phyloP scores from a whole-genome alignment of 2,113 vertebrate genomes.

The Pseudorasbora parva region DNA sequence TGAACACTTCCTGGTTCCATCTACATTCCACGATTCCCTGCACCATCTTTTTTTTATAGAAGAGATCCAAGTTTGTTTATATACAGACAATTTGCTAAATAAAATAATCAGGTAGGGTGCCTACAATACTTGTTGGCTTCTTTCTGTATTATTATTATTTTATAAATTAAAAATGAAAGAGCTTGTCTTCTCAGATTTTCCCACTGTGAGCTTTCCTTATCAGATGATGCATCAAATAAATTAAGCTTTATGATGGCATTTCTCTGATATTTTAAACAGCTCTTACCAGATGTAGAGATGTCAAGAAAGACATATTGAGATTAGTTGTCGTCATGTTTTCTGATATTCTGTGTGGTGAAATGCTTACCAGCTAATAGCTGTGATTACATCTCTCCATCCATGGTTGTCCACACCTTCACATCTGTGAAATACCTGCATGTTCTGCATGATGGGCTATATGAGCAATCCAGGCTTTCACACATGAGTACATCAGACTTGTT shows the following conservation, averaged over 20 bases:
- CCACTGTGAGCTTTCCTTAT: slow-evolving; percentile 24
- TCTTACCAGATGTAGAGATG: background rate
- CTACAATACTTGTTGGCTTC: slow-evolving; percentile 56
- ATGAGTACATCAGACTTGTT: background rate
- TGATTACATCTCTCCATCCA: background rate
- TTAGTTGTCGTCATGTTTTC: background rate
- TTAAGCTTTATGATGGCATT: slow-evolving; percentile 5
- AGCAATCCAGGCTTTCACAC: slow-evolving; percentile 15
- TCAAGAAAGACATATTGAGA: background rate
- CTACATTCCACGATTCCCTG: slow-evolving; percentile 42
- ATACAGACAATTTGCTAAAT: slow-evolving; percentile 63
- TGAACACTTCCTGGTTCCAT: slow-evolving; percentile 29
- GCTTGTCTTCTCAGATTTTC: slow-evolving; percentile 5
- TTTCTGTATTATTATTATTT: slow-evolving; percentile 44
- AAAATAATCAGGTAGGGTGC: slow-evolving; percentile 72
- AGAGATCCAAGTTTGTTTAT: background rate
- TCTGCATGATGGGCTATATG: slow-evolving; percentile 22
- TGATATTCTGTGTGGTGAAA: slow-evolving; percentile 17
- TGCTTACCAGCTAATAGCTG: background rate
- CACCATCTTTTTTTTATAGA: slow-evolving; percentile 52
- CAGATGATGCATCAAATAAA: slow-evolving; percentile 21
- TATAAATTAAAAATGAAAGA: slow-evolving; percentile 21
- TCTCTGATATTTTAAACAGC: background rate
- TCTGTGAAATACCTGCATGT: slow-evolving; percentile 29
- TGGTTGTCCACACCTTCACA: background rate